phyloP scores from a whole-genome alignment of 2,888 invertebrate species.

The Cheilosia vulpina region DNA sequence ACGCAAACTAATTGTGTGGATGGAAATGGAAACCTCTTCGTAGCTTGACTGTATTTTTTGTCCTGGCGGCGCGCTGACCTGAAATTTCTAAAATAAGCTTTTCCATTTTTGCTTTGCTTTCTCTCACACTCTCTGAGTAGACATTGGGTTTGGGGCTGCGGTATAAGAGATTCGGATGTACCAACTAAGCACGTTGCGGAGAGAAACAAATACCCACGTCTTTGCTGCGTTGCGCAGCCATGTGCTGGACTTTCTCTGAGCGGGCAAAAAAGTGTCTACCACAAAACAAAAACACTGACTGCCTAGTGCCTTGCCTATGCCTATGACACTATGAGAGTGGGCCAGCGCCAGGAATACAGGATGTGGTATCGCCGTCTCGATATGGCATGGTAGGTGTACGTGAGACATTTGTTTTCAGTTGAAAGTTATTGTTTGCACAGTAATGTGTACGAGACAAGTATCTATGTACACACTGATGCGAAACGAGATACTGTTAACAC shows the following conservation, averaged over 20 bases:
- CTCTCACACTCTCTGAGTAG: conserved; percentile 16
- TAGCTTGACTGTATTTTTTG: conserved; percentile 71
- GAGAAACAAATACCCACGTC: conserved; percentile 41
- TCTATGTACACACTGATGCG: conserved; percentile 32
- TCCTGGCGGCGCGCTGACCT: conserved; percentile 63
- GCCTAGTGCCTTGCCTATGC: too few relatives aligned
- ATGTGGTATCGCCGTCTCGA: conserved; percentile 3
- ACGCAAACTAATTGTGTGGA: conserved; percentile 67
- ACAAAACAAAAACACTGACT: neutral
- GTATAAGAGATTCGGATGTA: conserved; percentile 57
- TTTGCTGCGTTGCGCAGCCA: conserved; percentile 57
- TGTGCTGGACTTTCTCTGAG: conserved; percentile 59
- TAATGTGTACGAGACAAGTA: conserved; percentile 49
- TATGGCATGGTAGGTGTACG: neutral
- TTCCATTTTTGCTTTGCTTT: conserved; percentile 1
- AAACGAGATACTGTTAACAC: conserved; percentile 25
- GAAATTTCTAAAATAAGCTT: conserved; percentile 51
- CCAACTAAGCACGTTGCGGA: neutral
- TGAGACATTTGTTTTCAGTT: conserved; percentile 57
- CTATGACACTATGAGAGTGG: neutral
- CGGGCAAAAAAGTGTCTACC: neutral
- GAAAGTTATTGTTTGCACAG: conserved; percentile 64
- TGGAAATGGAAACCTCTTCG: conserved; percentile 41
- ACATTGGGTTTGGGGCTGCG: too few relatives aligned
- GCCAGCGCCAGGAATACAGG: neutral